Evolutionary conservation across 2,888 invertebrate genomes (phyloP).

Genomic region (Nomada goodeniana): DNA sequence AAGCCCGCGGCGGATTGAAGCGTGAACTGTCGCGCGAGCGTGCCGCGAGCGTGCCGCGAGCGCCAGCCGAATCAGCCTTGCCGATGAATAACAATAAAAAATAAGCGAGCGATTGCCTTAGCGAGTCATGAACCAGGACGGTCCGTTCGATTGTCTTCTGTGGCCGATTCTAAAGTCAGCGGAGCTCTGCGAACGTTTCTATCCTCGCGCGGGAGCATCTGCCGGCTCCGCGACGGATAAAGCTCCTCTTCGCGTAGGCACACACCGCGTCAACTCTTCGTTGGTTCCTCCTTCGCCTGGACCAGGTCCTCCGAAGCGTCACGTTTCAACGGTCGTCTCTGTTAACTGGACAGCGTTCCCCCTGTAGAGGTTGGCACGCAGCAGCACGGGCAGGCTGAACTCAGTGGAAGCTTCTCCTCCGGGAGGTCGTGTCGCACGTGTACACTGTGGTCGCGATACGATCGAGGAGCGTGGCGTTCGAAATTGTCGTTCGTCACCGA

Average conservation of each 20-base stretch:
- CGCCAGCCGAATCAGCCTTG: constrained; percentile 59
- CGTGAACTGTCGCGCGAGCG: background rate
- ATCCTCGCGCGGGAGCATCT: background rate
- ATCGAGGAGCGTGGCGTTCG: constrained; percentile 33
- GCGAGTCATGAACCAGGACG: constrained; percentile 68
- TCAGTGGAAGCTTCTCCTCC: background rate
- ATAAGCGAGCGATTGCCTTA: constrained; percentile 79
- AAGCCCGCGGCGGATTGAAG: background rate
- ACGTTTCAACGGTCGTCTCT: constrained; percentile 26
- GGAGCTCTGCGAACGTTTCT: background rate
- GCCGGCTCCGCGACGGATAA: constrained; percentile 10
- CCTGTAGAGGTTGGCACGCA: background rate
- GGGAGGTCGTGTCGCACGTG: constrained; percentile 66
- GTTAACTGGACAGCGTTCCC: constrained; percentile 58
- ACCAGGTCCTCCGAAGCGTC: background rate
- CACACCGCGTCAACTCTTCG: background rate
- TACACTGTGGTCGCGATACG: constrained; percentile 38
- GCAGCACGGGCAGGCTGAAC: background rate
- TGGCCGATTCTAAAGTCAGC: background rate
- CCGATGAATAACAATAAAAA: constrained; percentile 81
- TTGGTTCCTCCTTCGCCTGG: background rate
- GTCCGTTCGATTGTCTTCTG: constrained; percentile 48
- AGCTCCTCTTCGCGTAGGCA: background rate
- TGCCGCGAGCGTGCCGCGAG: too few species aligned
- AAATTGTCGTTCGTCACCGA: constrained; percentile 66